These are phyloP conservation scores for Pholis gunnellus DNA, from an alignment of 2,113 vertebrate genomes.

Conservation along the genomic window DNA sequence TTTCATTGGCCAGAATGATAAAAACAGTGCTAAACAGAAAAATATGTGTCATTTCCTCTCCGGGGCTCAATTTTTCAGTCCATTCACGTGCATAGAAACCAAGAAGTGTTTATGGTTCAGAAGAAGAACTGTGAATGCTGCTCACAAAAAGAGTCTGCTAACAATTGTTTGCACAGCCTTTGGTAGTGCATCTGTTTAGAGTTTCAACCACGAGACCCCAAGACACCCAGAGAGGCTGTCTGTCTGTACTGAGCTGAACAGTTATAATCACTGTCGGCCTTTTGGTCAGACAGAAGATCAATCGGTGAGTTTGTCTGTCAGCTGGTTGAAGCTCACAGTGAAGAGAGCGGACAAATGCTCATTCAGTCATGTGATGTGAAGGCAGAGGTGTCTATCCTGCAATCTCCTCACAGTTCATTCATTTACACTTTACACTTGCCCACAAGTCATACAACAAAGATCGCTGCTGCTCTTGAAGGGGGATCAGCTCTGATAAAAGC, in stretches of 20 bases:
- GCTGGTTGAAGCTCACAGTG: not conserved
- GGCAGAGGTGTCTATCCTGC: not conserved
- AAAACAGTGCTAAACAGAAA: not conserved
- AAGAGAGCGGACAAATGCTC: not conserved
- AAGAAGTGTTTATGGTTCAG: not conserved
- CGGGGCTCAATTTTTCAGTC: not conserved
- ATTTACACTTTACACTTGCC: not conserved
- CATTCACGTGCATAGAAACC: not conserved
- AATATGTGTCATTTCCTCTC: slow-evolving; percentile 6
- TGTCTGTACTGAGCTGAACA: not conserved
- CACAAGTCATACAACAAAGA: not conserved
- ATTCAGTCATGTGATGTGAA: not conserved
- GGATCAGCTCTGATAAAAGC: not conserved
- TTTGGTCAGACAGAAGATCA: slow-evolving; percentile 8
- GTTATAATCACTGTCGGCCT: not conserved
- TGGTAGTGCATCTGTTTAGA: slow-evolving; percentile 36
- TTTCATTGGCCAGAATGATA: not conserved
- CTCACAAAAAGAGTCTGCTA: slow-evolving; percentile 19
- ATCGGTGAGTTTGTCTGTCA: not conserved
- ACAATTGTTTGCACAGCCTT: slow-evolving; percentile 31
- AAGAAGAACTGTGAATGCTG: slow-evolving; percentile 5
- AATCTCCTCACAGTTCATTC: not conserved
- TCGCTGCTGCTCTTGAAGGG: not conserved
- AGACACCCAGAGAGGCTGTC: slow-evolving; percentile 15
- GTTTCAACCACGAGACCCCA: slow-evolving; percentile 36